phyloP scores from a whole-genome alignment of 2,797 vertebrate species.

The Oreochromis grahami region DNA sequence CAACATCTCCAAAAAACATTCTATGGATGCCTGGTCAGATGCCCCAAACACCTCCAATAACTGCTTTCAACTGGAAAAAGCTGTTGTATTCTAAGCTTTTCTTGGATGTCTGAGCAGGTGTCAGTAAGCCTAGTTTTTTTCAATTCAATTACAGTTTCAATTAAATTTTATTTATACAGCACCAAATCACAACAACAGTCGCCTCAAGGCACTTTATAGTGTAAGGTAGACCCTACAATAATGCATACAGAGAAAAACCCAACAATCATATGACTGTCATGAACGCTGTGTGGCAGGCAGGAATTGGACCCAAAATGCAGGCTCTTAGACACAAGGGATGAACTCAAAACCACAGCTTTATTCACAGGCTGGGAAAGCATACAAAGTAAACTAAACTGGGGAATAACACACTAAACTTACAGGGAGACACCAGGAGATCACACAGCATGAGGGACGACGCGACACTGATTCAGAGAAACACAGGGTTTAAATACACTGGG shows the following conservation, averaged over 20 bases:
- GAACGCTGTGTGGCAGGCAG: too few species aligned
- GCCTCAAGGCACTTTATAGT: neutral
- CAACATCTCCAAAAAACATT: neutral
- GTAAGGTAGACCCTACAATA: accelerated
- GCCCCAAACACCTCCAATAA: neutral
- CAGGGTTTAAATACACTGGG: too few species aligned
- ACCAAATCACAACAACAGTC: neutral
- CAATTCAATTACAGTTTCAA: neutral
- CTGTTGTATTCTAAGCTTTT: neutral
- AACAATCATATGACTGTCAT: neutral
- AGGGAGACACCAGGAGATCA: too few species aligned
- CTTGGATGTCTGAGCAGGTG: neutral
- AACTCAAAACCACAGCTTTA: too few species aligned
- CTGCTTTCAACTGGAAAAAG: neutral
- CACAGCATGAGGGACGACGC: too few species aligned
- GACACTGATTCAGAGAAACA: too few species aligned
- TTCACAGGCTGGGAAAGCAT: too few species aligned
- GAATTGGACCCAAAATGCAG: too few species aligned
- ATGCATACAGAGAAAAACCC: neutral
- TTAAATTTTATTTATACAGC: neutral
- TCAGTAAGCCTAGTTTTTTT: neutral
- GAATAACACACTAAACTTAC: too few species aligned
- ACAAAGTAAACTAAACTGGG: too few species aligned
- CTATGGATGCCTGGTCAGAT: neutral
- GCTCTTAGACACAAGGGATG: too few species aligned